Evolutionary conservation across 1,140 invertebrate species (phyloP).

Genomic region (Apis laboriosa): DNA sequence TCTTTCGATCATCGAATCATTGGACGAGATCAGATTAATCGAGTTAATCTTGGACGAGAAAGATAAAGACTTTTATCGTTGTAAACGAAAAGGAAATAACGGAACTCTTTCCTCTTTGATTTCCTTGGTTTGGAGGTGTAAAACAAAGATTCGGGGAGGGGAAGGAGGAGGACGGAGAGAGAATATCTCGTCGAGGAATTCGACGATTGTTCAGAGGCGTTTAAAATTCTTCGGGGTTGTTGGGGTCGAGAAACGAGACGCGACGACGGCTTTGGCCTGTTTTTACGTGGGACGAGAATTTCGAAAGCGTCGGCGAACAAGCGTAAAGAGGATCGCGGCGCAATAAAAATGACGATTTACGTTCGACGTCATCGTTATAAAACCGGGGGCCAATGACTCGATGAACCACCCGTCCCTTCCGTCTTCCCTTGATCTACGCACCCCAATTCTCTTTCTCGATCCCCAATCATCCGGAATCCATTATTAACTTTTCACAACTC

Average conservation of each 20-base stretch:
- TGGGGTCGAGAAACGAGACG: slow-evolving; percentile 10
- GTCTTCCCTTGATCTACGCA: slow-evolving; percentile 33
- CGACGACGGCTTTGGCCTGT: not conserved
- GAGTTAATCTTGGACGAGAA: not conserved
- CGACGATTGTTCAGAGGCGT: not conserved
- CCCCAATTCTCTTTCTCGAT: slow-evolving; percentile 2
- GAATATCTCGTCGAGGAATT: not conserved
- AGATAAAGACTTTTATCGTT: not conserved
- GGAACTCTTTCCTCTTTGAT: not conserved
- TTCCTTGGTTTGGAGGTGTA: not conserved
- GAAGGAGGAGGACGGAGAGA: too few relatives aligned
- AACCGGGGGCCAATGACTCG: slow-evolving; percentile 65
- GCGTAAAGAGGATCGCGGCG: slow-evolving; percentile 26
- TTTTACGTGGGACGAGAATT: slow-evolving; percentile 33
- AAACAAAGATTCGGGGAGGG: not conserved
- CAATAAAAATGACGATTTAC: slow-evolving; percentile 70
- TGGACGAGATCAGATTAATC: slow-evolving; percentile 5
- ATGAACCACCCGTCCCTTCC: slow-evolving; percentile 24
- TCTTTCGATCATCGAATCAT: slow-evolving; percentile 13
- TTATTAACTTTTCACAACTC: too few relatives aligned
- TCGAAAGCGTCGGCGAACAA: slow-evolving; percentile 29
- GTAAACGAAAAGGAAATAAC: not conserved
- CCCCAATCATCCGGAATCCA: not conserved
- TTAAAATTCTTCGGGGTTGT: not conserved
- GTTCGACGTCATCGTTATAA: slow-evolving; percentile 55